These are phyloP conservation scores for Echiichthys vipera DNA, from an alignment of 2,797 vertebrate species.

Conservation along the genomic window DNA sequence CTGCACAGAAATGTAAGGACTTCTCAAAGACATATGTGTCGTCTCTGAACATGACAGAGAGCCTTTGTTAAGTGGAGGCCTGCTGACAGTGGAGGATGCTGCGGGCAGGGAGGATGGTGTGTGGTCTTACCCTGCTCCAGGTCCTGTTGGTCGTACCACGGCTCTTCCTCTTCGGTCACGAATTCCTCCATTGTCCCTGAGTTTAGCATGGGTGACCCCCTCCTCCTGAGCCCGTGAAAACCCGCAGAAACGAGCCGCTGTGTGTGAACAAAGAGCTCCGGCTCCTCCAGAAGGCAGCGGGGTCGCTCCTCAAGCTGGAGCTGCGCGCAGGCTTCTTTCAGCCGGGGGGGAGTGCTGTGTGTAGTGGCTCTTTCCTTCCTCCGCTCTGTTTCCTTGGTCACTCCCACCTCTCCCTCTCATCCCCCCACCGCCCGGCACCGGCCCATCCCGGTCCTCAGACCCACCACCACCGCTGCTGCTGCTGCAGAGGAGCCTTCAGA, in stretches of 20 bases:
- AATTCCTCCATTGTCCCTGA: slow-evolving; percentile 93
- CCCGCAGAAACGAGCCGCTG: slow-evolving; percentile 4
- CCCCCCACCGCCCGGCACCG: slow-evolving; percentile 34
- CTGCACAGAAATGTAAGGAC: background rate
- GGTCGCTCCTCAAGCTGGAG: slow-evolving; percentile 23
- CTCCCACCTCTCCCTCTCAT: slow-evolving; percentile 53
- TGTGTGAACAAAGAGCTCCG: slow-evolving; percentile 57
- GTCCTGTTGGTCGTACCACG: slow-evolving; percentile 96
- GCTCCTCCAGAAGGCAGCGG: slow-evolving; percentile 29
- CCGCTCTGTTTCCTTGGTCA: slow-evolving; percentile 45
- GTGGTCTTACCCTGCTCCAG: slow-evolving; percentile 92
- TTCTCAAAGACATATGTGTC: background rate
- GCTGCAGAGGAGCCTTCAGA: slow-evolving; percentile 53
- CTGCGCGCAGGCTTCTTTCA: slow-evolving; percentile 5
- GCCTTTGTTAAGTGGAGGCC: slow-evolving; percentile 63
- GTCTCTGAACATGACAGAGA: slow-evolving; percentile 21
- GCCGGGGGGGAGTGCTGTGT: slow-evolving; percentile 16
- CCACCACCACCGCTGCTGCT: background rate
- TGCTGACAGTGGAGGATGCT: slow-evolving; percentile 61
- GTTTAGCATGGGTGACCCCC: slow-evolving; percentile 77
- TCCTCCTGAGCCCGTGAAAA: slow-evolving; percentile 13
- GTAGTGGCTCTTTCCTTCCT: slow-evolving; percentile 48
- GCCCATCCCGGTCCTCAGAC: slow-evolving; percentile 61
- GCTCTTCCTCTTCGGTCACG: slow-evolving; percentile 93
- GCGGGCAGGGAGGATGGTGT: slow-evolving; percentile 25